phyloP scores from a whole-genome alignment of 1,140 invertebrate genomes.

The Limonius californicus region DNA sequence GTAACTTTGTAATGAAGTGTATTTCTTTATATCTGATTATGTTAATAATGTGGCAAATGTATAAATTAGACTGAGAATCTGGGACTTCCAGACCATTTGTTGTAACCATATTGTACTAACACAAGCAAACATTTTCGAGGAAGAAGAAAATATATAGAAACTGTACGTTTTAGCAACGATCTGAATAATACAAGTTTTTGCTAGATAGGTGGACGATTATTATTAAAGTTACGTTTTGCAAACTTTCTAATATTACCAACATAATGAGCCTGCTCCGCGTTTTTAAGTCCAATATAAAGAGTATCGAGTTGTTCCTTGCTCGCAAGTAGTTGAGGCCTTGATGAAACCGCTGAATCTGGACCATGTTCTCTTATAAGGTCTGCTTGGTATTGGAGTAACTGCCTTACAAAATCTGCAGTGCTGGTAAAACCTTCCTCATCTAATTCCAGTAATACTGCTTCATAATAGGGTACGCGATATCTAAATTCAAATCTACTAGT shows the following conservation, averaged over 20 bases:
- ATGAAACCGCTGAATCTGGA: conserved; percentile 45
- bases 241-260: conserved; percentile 10
- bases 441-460: conserved; percentile 53
- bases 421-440: conserved; percentile 49
- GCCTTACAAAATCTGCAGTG: conserved; percentile 49
- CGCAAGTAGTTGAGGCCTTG: conserved; percentile 45
- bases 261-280: conserved; percentile 46
- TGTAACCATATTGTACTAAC: too few relatives aligned
- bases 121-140: not conserved
- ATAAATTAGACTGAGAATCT: too few relatives aligned
- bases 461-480: conserved; percentile 49
- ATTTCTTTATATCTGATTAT: too few relatives aligned
- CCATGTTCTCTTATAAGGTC: conserved; percentile 48
- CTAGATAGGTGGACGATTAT: not conserved
- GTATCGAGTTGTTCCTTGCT: conserved; percentile 47
- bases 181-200: too few relatives aligned
- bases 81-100: too few relatives aligned
- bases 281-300: conserved; percentile 46
- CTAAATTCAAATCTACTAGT: conserved; percentile 35
- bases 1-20: too few relatives aligned
- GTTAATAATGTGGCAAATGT: too few relatives aligned
- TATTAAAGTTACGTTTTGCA: too few relatives aligned
- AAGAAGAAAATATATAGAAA: not conserved
- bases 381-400: conserved; percentile 53
- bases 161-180: too few relatives aligned